phyloP scores from a whole-genome alignment of 1,140 invertebrate species.

The Mylabris phalerata region DNA sequence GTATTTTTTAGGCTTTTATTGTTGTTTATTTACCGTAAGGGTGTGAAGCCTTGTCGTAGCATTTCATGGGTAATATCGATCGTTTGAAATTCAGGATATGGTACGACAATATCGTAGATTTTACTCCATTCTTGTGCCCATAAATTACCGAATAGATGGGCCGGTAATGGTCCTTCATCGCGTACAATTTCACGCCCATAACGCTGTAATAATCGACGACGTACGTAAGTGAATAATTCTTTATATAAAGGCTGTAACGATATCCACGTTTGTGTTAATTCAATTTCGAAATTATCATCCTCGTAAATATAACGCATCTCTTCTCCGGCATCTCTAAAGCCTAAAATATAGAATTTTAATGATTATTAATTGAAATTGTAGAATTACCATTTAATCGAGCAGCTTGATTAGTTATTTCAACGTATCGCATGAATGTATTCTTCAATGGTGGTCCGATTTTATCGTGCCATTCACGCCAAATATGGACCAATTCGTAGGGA shows the following conservation, averaged over 20 bases:
- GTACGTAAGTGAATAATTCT: constrained; percentile 79
- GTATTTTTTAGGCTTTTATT: background rate
- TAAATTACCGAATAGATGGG: constrained; percentile 74
- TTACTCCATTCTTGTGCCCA: constrained; percentile 81
- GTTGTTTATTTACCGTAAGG: constrained; percentile 49
- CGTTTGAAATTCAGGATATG: constrained; percentile 63
- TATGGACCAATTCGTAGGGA: constrained; percentile 62
- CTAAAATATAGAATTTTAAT: constrained; percentile 39
- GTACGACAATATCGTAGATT: constrained; percentile 69
- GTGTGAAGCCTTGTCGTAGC: constrained; percentile 64
- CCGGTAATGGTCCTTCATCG: constrained; percentile 67
- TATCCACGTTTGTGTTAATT: constrained; percentile 63
- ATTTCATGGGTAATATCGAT: constrained; percentile 71
- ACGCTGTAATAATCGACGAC: constrained; percentile 59
- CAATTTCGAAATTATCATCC: constrained; percentile 58
- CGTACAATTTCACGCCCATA: constrained; percentile 60
- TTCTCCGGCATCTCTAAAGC: constrained; percentile 69
- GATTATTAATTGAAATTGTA: background rate
- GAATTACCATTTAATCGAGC: constrained; percentile 62
- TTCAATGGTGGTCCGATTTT: constrained; percentile 67
- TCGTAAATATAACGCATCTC: constrained; percentile 67
- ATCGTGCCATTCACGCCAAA: constrained; percentile 76
- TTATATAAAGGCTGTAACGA: constrained; percentile 73
- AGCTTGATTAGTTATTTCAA: constrained; percentile 72
- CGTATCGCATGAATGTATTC: constrained; percentile 68